A percentile compares a stretch with the other conserved stretches of the same genome.
These are phyloP conservation scores for Brachyistius frenatus DNA, from an alignment of 2,113 vertebrate species.

Conservation along the genomic window DNA sequence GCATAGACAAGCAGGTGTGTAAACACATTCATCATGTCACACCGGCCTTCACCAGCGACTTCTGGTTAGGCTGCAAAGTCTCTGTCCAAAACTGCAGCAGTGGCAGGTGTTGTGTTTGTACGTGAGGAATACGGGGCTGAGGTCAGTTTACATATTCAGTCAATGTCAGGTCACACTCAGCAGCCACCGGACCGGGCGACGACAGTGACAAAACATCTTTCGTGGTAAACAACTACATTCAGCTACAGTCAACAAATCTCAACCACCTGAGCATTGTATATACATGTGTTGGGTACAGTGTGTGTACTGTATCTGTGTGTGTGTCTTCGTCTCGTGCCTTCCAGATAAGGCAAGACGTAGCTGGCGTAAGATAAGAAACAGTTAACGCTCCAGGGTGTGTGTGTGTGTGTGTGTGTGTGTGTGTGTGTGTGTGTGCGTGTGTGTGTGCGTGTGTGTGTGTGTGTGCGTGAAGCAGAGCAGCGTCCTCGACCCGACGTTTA, in stretches of 20 bases:
- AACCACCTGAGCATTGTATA: not conserved
- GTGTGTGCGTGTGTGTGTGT: slow-evolving; percentile 27
- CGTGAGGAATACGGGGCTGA: slow-evolving; percentile 48
- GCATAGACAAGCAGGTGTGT: not conserved
- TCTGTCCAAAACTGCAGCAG: slow-evolving; percentile 22
- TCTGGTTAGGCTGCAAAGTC: slow-evolving; percentile 22
- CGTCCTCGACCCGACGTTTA: slow-evolving; percentile 72
- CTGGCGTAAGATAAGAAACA: slow-evolving; percentile 44
- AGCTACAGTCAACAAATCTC: not conserved
- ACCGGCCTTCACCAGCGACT: slow-evolving; percentile 25
- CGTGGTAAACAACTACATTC: slow-evolving; percentile 11
- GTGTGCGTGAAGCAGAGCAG: slow-evolving; percentile 5
- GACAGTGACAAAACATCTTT: not conserved
- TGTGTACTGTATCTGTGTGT: not conserved
- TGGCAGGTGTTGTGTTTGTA: slow-evolving; percentile 57
- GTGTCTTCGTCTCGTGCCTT: slow-evolving; percentile 25
- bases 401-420: slow-evolving; percentile 9
- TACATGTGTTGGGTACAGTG: not conserved
- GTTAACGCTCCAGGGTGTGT: slow-evolving; percentile 37
- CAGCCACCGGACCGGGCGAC: slow-evolving; percentile 17
- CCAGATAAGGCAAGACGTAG: slow-evolving; percentile 50
- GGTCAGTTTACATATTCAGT: slow-evolving; percentile 48
- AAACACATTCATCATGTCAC: slow-evolving; percentile 15
- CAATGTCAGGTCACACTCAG: slow-evolving; percentile 48
- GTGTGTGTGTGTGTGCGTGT: slow-evolving; percentile 5